Conservation (phyloP, 2,888 invertebrate genomes). For the Ichneumon xanthorius region DNA sequence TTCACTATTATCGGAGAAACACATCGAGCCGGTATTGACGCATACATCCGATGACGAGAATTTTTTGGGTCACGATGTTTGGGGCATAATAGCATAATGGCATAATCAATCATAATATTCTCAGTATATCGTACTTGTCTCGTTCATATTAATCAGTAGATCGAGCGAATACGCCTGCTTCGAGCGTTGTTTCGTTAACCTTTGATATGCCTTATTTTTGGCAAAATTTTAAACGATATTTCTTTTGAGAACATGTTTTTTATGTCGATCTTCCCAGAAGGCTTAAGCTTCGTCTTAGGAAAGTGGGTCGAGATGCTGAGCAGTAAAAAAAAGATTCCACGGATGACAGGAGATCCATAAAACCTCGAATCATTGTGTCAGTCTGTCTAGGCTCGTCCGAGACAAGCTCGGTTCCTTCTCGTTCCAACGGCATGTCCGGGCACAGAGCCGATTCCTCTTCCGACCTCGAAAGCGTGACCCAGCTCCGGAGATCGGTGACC, state of each 20-base stretch:
- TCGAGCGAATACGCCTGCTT: too few species aligned
- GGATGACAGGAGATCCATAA: conserved; percentile 43
- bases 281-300: conserved; percentile 8
- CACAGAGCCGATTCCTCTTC: conserved; percentile 8
- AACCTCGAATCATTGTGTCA: conserved; percentile 27
- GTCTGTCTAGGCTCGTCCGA: conserved; percentile 20
- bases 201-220: neutral
- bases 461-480: conserved; percentile 36
- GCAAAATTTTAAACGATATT: neutral
- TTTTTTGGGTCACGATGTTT: too few species aligned
- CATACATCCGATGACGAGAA: too few species aligned
- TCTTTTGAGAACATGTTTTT: neutral
- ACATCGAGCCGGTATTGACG: neutral
- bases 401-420: conserved; percentile 20
- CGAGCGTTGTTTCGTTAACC: too few species aligned
- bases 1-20: conserved; percentile 1
- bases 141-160: too few species aligned
- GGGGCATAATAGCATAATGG: too few species aligned
- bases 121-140: too few species aligned
- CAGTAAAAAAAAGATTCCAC: neutral
- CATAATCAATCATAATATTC: too few species aligned
- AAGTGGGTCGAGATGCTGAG: conserved; percentile 3
- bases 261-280: neutral
- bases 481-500: conserved; percentile 65
- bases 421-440: conserved; percentile 7